Conservation (phyloP, 2,113 vertebrate species). For the Cebidichthys violaceus region DNA sequence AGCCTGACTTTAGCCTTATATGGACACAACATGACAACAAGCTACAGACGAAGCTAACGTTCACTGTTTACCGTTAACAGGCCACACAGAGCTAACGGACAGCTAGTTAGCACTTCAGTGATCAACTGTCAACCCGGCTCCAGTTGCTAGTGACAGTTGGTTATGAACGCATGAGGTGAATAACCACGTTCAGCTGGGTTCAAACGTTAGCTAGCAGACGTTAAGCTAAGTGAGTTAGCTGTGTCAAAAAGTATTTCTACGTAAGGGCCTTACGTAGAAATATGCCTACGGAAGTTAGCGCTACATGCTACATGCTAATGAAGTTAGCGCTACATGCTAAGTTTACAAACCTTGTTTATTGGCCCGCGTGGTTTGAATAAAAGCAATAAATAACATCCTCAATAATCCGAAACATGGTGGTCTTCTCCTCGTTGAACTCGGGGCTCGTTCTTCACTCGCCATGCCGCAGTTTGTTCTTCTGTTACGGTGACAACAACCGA, state of each 20-base stretch:
- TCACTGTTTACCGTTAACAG: slow-evolving; percentile 9
- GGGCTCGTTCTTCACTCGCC: slow-evolving; percentile 73
- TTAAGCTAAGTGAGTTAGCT: slow-evolving; percentile 9
- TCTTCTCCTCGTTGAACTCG: slow-evolving; percentile 61
- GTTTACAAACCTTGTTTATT: slow-evolving; percentile 86
- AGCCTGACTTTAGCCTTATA: slow-evolving; percentile 49
- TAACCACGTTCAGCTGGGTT: not conserved
- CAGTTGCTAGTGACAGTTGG: not conserved
- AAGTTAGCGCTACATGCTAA: slow-evolving; percentile 3
- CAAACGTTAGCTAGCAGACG: not conserved
- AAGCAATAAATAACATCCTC: slow-evolving; percentile 87
- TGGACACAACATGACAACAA: slow-evolving; percentile 61
- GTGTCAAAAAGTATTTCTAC: slow-evolving; percentile 16
- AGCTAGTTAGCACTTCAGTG: not conserved
- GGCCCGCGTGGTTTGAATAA: slow-evolving; percentile 82
- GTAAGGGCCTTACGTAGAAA: slow-evolving; percentile 45
- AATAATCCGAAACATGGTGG: slow-evolving; percentile 74
- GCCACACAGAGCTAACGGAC: slow-evolving; percentile 28
- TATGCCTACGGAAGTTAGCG: slow-evolving; percentile 72
- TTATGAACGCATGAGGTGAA: no score
- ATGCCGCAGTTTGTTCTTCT: slow-evolving; percentile 71
- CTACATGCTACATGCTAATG: slow-evolving; percentile 30
- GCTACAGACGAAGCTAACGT: slow-evolving; percentile 43
- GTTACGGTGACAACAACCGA: slow-evolving; percentile 56
- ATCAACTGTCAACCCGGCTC: not conserved